Evolutionary conservation across 1,140 invertebrate species (phyloP), one percentile per base, ranked within the genome.

Genomic region (Proctacanthus coquilletti): DNA sequence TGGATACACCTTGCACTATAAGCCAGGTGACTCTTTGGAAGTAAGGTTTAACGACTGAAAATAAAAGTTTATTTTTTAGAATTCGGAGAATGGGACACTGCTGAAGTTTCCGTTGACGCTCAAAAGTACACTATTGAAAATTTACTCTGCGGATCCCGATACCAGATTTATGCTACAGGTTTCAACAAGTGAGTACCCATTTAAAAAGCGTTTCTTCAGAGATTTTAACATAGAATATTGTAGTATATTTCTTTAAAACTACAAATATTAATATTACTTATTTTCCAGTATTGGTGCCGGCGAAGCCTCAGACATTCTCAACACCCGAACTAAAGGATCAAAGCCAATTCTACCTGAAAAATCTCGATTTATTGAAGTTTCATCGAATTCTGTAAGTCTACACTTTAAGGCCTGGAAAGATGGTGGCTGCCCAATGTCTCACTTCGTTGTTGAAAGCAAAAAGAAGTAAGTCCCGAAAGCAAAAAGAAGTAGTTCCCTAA

Each of bases 391-490:
- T 43, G 85, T 95, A 10, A 85, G 84, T 6, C 64, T 97, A 33
- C 87, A 92, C 51, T 70, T 97, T 31, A 84, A 78, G 49, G 79
- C 87, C 37, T 97, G 92, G 92, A 78, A 83, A 36, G 87, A 92
- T 59, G 87, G 87, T 40, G 89, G 89, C 20, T 97, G 93, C 61
- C 85, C 88, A 2, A 94, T 97, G 79, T 74, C 85, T 31, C 88
- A 89, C 54, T 97, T 93, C 61, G 87, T 93, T 36, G 84, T 97
- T 20, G 87, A 93, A 63, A 88, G 94, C 61, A 92, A 92, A 63
- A 85, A 86, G 56, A 86, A 83, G 84, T 88, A 68, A 69, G 63
- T 61, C 34, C 34, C 21, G 3, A 18, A 2, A 9, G 18, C 25
- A 37, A 39, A 44, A 35, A 34, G 29, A 11, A 10, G 13, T 33